Evolutionary conservation across 1,140 invertebrate species (phyloP).

Genomic region (Apis florea): DNA sequence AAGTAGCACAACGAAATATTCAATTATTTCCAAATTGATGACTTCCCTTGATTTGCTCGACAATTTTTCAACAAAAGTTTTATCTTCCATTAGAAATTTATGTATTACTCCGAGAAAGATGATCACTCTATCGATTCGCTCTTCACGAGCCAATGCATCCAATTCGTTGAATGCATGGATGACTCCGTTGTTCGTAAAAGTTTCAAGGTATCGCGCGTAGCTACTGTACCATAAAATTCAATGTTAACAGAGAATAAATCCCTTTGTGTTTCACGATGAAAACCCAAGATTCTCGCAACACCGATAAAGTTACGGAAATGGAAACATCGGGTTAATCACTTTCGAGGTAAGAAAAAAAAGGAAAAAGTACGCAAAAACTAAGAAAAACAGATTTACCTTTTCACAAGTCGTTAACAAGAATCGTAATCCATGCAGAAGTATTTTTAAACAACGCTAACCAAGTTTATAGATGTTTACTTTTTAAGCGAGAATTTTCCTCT

Average conservation of each 20-base stretch:
- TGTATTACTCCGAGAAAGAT: background rate
- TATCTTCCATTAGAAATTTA: background rate
- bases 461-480: constrained; percentile 3
- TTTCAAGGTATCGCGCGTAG: constrained; percentile 27
- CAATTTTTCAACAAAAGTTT: background rate
- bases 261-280: background rate
- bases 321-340: background rate
- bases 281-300: background rate
- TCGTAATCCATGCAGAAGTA: background rate
- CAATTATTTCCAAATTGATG: background rate
- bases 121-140: constrained; percentile 1
- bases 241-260: constrained; percentile 8
- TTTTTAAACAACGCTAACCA: background rate
- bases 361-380: background rate
- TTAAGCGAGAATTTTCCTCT: background rate
- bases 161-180: constrained; percentile 50
- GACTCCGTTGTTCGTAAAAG: constrained; percentile 34
- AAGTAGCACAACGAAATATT: background rate
- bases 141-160: constrained; percentile 40
- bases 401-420: background rate
- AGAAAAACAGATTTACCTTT: constrained; percentile 4
- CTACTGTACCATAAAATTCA: constrained; percentile 46
- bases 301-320: background rate
- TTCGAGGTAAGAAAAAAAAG: background rate
- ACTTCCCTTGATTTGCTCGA: background rate